Evolutionary conservation across 2,888 invertebrate species (phyloP).

Genomic region (Tetrapedia diversipes): DNA sequence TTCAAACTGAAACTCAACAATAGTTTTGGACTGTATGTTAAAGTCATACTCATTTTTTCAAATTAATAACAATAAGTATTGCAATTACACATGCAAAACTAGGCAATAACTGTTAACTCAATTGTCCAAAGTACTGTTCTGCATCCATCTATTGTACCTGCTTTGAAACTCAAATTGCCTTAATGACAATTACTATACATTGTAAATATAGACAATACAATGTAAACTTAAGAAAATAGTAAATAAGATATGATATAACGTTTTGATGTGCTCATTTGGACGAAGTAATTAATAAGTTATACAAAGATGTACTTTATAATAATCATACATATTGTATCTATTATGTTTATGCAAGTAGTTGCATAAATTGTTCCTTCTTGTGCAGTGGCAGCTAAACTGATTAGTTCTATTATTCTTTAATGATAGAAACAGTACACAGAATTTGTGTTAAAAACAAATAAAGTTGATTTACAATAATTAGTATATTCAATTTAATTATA

Average conservation of each 20-base stretch:
- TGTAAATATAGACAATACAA: conserved; percentile 81
- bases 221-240: conserved; percentile 60
- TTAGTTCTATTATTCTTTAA: conserved; percentile 74
- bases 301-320: conserved; percentile 73
- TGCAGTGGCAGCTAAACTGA: conserved; percentile 75
- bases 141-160: conserved; percentile 78
- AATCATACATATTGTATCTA: conserved; percentile 75
- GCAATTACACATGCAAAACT: conserved; percentile 41
- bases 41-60: conserved; percentile 65
- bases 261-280: conserved; percentile 74
- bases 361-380: conserved; percentile 73
- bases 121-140: conserved; percentile 61
- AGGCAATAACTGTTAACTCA: conserved; percentile 54
- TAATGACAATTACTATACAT: conserved; percentile 79
- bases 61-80: conserved; percentile 59
- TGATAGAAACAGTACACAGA: conserved; percentile 74
- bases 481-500: conserved; percentile 39
- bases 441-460: conserved; percentile 76
- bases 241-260: conserved; percentile 64
- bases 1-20: conserved; percentile 67
- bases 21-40: conserved; percentile 62
- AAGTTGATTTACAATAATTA: conserved; percentile 70
- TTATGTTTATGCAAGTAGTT: conserved; percentile 73
- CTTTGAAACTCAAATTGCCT: conserved; percentile 81
- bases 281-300: conserved; percentile 72